phyloP scores from a whole-genome alignment of 1,140 invertebrate species.

The Nautilus pompilius region DNA sequence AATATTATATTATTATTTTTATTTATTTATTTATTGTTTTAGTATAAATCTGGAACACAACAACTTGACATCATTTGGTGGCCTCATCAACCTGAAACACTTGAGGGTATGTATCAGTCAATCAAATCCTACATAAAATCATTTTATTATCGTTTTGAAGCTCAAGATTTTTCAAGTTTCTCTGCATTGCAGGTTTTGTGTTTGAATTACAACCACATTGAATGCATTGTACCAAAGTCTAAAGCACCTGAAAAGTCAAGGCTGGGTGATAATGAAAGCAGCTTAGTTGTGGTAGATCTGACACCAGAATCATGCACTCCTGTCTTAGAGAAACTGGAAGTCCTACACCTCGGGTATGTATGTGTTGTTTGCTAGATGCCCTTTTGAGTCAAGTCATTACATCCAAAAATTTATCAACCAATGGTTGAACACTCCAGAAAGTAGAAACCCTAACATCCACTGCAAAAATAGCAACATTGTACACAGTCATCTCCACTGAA shows the following conservation, averaged over 20 bases:
- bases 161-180: neutral
- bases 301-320: conserved; percentile 19
- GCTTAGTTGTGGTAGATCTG: conserved; percentile 19
- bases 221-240: conserved; percentile 45
- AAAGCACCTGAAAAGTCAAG: conserved; percentile 19
- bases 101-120: conserved; percentile 40
- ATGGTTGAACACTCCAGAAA: too few relatives aligned
- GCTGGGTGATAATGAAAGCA: conserved; percentile 6
- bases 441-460: too few relatives aligned
- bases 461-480: too few relatives aligned
- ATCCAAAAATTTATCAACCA: too few relatives aligned
- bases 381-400: too few relatives aligned
- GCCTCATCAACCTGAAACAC: conserved; percentile 49
- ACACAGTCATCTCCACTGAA: too few relatives aligned
- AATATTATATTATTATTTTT: too few relatives aligned
- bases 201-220: conserved; percentile 54
- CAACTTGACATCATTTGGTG: conserved; percentile 52
- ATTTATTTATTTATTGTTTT: conserved; percentile 22
- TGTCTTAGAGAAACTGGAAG: conserved; percentile 51
- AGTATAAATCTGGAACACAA: conserved; percentile 56
- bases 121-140: neutral
- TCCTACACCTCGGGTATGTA: conserved; percentile 53
- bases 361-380: too few relatives aligned
- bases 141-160: neutral
- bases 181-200: conserved; percentile 44